Evolutionary conservation across 2,797 vertebrate species (phyloP).

Genomic region (Allobates femoralis): DNA sequence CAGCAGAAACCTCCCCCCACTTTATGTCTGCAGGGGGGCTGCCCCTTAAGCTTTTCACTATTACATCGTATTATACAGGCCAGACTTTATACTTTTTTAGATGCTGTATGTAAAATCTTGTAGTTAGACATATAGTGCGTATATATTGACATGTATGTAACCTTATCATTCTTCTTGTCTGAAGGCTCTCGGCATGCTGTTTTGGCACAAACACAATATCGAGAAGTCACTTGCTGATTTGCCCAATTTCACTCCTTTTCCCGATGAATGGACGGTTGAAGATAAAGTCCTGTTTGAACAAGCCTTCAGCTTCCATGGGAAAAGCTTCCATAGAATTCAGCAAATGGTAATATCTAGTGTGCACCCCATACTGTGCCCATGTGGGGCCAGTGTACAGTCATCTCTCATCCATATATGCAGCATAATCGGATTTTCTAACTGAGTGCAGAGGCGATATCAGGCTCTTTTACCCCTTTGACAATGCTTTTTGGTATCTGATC

Average conservation of each 20-base stretch:
- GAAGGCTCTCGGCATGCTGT: constrained; percentile 97
- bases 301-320: constrained; percentile 98
- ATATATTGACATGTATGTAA: background rate
- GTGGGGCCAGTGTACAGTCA: too few relatives aligned
- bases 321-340: constrained; percentile 98
- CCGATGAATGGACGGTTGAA: constrained; percentile 98
- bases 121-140: background rate
- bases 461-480: too few relatives aligned
- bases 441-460: too few relatives aligned
- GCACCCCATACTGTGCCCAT: constrained; percentile 19
- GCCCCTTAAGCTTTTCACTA: too few relatives aligned
- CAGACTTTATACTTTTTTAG: too few relatives aligned
- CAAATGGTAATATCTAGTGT: constrained; percentile 87
- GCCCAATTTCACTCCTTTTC: constrained; percentile 97
- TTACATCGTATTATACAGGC: too few relatives aligned
- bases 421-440: too few relatives aligned
- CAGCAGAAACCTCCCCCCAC: too few relatives aligned
- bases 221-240: constrained; percentile 97
- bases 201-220: constrained; percentile 99
- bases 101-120: background rate
- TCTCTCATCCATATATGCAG: too few relatives aligned
- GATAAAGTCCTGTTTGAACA: constrained; percentile 98
- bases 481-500: too few relatives aligned
- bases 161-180: constrained; percentile 62
- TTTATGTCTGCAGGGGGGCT: too few relatives aligned